Evolutionary conservation across 2,113 vertebrate species (phyloP).

Genomic region (Pitta sordida): DNA sequence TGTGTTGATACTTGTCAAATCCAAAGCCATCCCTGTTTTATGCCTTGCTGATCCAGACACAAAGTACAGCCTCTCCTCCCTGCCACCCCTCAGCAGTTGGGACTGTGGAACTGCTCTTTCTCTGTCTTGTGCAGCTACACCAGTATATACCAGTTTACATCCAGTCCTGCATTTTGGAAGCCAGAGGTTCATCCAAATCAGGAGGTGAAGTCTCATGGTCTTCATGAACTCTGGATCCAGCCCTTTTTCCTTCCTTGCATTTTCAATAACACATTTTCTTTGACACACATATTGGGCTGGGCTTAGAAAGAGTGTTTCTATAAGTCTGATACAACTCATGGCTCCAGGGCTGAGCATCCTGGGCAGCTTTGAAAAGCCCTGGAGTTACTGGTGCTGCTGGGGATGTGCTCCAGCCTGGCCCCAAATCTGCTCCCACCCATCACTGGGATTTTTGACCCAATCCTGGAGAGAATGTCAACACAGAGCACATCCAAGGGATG

Average conservation of each 20-base stretch:
- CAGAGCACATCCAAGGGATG: background rate
- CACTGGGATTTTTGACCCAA: accelerated
- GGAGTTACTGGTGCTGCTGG: background rate
- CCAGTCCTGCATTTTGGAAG: background rate
- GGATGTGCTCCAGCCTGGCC: background rate
- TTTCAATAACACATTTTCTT: background rate
- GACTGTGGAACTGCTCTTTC: background rate
- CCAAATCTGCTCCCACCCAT: background rate
- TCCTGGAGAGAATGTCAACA: background rate
- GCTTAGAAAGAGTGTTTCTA: accelerated
- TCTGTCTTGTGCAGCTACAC: accelerated
- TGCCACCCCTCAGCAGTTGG: accelerated
- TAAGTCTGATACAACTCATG: accelerated
- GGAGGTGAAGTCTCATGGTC: accelerated
- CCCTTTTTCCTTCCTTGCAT: accelerated
- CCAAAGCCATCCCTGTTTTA: background rate
- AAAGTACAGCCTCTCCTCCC: background rate
- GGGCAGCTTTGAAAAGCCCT: background rate
- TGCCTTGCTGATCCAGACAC: background rate
- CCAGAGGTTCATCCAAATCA: accelerated
- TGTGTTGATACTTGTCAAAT: background rate
- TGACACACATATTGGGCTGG: accelerated
- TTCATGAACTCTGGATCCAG: background rate
- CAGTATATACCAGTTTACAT: accelerated
- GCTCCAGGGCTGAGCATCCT: background rate